A percentile compares a stretch with the other conserved stretches of the same genome.
phyloP scores from a whole-genome alignment of 2,888 invertebrate species.

The Julus scandinavius region DNA sequence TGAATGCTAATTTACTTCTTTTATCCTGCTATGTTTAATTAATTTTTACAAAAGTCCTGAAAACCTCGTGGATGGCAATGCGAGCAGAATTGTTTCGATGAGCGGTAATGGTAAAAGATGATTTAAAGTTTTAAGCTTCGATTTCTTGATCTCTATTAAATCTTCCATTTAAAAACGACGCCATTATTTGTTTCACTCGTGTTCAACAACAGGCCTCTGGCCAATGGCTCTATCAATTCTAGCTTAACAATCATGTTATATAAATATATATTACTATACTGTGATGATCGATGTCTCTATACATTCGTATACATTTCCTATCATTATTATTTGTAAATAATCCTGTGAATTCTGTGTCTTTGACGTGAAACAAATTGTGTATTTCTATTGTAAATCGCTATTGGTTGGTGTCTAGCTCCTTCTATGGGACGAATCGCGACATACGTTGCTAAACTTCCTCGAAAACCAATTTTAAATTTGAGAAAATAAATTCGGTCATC shows the following conservation, averaged over 20 bases:
- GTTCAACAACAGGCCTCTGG: not conserved
- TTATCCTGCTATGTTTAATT: not conserved
- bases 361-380: conserved; percentile 25
- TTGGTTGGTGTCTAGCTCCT: conserved; percentile 1
- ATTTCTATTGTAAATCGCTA: conserved; percentile 33
- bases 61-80: not conserved
- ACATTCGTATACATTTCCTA: conserved; percentile 25
- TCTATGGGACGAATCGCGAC: conserved; percentile 13
- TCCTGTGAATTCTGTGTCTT: conserved; percentile 11
- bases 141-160: conserved; percentile 33
- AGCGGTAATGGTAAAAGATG: not conserved
- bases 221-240: not conserved
- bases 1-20: not conserved
- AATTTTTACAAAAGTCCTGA: not conserved
- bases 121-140: conserved; percentile 6
- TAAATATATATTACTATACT: not conserved
- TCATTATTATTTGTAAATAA: conserved; percentile 33
- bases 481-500: conserved; percentile 26
- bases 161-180: conserved; percentile 4
- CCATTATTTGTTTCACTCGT: not conserved
- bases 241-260: conserved; percentile 33
- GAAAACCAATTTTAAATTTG: conserved; percentile 27
- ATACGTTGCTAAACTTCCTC: not conserved
- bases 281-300: conserved; percentile 20
- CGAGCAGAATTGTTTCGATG: not conserved